These are phyloP conservation scores for Ptychoptera contaminata DNA, from an alignment of 2,888 invertebrate species.

Conservation along the genomic window DNA sequence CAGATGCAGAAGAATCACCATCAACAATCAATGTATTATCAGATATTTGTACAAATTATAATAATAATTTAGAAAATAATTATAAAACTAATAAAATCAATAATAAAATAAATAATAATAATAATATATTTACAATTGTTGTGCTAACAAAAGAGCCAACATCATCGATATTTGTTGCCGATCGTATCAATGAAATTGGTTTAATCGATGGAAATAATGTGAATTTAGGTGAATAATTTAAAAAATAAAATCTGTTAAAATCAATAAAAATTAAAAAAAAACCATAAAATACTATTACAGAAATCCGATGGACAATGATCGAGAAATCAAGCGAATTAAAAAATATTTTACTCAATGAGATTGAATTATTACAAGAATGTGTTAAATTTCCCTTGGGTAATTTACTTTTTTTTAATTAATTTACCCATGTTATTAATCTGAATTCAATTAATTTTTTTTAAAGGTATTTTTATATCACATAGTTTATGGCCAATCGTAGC, in stretches of 20 bases:
- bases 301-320: background rate
- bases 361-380: conserved; percentile 27
- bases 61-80: background rate
- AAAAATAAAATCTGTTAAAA: no score
- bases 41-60: conserved; percentile 15
- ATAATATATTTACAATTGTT: conserved; percentile 21
- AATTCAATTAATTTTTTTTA: background rate
- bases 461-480: conserved; percentile 5
- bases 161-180: conserved; percentile 25
- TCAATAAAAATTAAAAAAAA: background rate
- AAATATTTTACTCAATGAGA: conserved; percentile 26
- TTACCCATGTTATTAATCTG: background rate
- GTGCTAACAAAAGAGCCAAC: conserved; percentile 25
- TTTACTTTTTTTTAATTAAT: background rate
- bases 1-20: conserved; percentile 6
- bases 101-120: conserved; percentile 8
- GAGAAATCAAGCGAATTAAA: conserved; percentile 13
- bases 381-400: conserved; percentile 23
- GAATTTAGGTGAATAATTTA: no score
- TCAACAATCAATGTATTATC: conserved; percentile 9
- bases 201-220: conserved; percentile 20
- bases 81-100: background rate
- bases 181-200: conserved; percentile 27
- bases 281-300: background rate
- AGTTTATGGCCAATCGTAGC: conserved; percentile 13